phyloP scores from a whole-genome alignment of 2,113 vertebrate species.

The Oncorhynchus gorbuscha region DNA sequence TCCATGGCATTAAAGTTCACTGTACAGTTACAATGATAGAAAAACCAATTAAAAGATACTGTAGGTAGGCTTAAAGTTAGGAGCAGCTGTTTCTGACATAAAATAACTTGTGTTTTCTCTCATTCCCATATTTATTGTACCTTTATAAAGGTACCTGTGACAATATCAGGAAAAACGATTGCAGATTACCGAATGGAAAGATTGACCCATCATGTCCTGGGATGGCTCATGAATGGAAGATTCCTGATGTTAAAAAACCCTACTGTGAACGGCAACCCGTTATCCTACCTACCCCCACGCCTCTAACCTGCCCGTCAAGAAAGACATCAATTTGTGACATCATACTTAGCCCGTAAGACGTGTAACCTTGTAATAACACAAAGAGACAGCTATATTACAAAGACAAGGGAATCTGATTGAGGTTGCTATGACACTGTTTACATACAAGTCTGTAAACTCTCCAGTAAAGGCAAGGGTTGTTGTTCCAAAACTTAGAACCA shows the following conservation, averaged over 20 bases:
- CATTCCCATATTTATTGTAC: constrained; percentile 10
- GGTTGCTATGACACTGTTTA: too few relatives aligned
- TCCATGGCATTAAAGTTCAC: too few relatives aligned
- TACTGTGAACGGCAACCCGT: constrained; percentile 49
- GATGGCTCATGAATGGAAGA: constrained; percentile 79
- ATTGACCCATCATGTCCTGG: constrained; percentile 68
- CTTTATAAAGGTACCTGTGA: constrained; percentile 81
- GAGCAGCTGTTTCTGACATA: background rate
- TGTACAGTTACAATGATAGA: too few relatives aligned
- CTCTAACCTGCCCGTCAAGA: constrained; percentile 18
- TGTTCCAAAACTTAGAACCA: too few relatives aligned
- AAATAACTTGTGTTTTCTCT: background rate
- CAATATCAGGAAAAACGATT: constrained; percentile 81
- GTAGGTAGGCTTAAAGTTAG: background rate
- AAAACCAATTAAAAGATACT: too few relatives aligned
- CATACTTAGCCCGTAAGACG: constrained; percentile 80
- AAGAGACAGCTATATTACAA: too few relatives aligned
- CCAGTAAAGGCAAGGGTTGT: too few relatives aligned
- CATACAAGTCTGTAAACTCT: too few relatives aligned
- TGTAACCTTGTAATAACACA: background rate
- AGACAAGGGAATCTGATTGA: too few relatives aligned
- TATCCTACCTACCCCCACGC: accelerated
- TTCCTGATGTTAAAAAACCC: constrained; percentile 24
- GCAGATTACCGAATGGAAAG: constrained; percentile 70
- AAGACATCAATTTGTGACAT: constrained; percentile 68